Evolutionary conservation across 2,797 vertebrate species (phyloP).

Genomic region (Zalophus californianus): DNA sequence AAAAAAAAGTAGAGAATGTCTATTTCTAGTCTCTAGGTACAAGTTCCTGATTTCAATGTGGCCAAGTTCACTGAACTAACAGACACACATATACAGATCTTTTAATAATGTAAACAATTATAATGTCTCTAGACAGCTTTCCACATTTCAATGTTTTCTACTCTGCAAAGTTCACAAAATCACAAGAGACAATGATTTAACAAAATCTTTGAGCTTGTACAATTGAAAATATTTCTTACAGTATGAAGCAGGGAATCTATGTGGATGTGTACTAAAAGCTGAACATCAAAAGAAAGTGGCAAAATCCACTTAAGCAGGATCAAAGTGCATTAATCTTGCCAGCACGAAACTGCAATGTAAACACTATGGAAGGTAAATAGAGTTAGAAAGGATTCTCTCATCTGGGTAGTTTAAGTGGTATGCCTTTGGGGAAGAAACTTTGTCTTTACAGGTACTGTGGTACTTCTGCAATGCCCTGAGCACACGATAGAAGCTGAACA

Average conservation of each 20-base stretch:
- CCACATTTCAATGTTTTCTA: constrained; percentile 6
- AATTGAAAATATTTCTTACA: constrained; percentile 71
- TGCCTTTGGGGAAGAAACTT: constrained; percentile 62
- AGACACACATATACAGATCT: neutral
- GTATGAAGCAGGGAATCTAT: constrained; percentile 62
- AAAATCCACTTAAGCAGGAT: constrained; percentile 85
- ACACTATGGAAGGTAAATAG: constrained; percentile 83
- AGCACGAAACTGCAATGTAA: constrained; percentile 82
- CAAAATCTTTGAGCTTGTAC: constrained; percentile 70
- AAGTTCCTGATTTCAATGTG: neutral
- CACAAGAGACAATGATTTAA: constrained; percentile 67
- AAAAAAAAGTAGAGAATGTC: neutral
- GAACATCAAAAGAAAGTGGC: constrained; percentile 86
- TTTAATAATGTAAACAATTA: constrained; percentile 33
- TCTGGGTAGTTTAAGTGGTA: constrained; percentile 57
- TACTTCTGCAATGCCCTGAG: constrained; percentile 34
- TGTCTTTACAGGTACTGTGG: constrained; percentile 67
- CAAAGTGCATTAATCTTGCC: constrained; percentile 81
- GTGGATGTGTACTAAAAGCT: constrained; percentile 74
- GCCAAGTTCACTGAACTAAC: neutral
- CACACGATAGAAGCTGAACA: constrained; percentile 57
- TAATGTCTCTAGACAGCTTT: neutral
- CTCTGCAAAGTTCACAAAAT: constrained; percentile 57
- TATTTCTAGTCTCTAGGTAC: constrained; percentile 46
- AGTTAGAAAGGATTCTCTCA: constrained; percentile 82